Base-by-base conservation (phyloP, 2,113 vertebrate genomes). In the Cheilinus undulatus region DNA sequence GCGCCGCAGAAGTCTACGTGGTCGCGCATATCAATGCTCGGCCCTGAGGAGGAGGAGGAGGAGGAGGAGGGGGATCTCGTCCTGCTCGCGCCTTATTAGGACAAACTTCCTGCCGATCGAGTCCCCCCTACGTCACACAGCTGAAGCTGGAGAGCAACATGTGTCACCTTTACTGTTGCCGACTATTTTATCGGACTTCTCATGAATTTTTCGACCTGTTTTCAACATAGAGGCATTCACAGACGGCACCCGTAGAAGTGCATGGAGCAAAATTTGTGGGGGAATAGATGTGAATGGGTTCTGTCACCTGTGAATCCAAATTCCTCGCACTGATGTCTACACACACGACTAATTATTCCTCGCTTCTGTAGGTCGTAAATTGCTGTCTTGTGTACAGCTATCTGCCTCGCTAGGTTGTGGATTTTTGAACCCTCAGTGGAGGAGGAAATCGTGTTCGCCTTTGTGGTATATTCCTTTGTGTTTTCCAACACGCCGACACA, bases 11-110 rank as follows among this genome's bases (percentile, higher is more conserved):
- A 22, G 61, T 49, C 57, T 73, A 45, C 75, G 73, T 80, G 77
- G 56, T 58, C 62, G 36, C 46, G 71, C 79, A 71, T 67, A 62
- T 73, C 63, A 52, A 75, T 69, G 69, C 61, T 45, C 19, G 22
- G 28, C 53, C 30, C 62, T 69, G 53, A 23, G 27, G 46, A 69
- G 17, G 58, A n/a, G n/a, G n/a, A n/a, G n/a, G n/a, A n/a, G n/a
- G n/a, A n/a, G n/a, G n/a, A n/a, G n/a, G n/a, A n/a, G 53, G 78
- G 86, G 74, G 40, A 51, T 73, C 81, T 84, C 83, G 32, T 78
- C 38, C 57, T 46, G 27, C 13, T 58, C 71, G 32, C 78, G 32
- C 91, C 91, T 88, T 91, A 90, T 92, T 69, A 88, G 91, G 91
- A 67, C 61, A 73, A 26, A 1, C 72, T 89, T 91, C 90, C 90